Percentiles rank a stretch among this genome's conserved stretches.
phyloP scores from a whole-genome alignment of 37 sponge, comb jelly and placozoan genomes.

The Bolinopsis microptera region DNA sequence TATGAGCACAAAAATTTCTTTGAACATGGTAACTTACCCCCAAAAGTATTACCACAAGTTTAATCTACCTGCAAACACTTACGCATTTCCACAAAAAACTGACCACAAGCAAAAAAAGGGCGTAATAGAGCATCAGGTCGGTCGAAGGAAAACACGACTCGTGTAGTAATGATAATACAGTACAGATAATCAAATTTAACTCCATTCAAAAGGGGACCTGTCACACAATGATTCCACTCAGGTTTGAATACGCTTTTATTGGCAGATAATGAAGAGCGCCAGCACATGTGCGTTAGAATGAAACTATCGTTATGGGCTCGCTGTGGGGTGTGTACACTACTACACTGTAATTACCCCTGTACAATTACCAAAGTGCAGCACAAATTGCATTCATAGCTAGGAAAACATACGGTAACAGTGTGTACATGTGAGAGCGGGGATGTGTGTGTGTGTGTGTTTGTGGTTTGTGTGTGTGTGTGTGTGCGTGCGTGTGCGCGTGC shows the following conservation, averaged over 20 bases:
- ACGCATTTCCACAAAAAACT: not conserved
- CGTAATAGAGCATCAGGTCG: not conserved
- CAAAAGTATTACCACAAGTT: no score
- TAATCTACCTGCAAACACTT: no score
- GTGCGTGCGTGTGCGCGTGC: not conserved
- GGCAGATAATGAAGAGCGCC: not conserved
- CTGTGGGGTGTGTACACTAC: not conserved
- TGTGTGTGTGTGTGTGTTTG: not conserved
- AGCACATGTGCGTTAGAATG: not conserved
- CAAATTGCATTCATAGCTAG: not conserved
- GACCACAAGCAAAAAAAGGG: not conserved
- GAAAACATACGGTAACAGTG: not conserved
- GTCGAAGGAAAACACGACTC: not conserved
- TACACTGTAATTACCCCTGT: no score
- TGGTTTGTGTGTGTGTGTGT: not conserved
- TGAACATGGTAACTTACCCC: no score
- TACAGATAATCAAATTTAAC: not conserved
- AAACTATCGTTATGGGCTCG: not conserved
- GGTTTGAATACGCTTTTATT: not conserved
- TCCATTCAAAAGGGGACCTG: not conserved
- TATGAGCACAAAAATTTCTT: no score
- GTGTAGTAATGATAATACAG: not conserved
- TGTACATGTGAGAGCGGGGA: not conserved
- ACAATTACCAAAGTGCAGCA: not conserved
- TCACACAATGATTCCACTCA: not conserved